These are phyloP conservation scores for Lordiphosa collinella DNA, from an alignment of 1,140 invertebrate genomes.

Conservation along the genomic window DNA sequence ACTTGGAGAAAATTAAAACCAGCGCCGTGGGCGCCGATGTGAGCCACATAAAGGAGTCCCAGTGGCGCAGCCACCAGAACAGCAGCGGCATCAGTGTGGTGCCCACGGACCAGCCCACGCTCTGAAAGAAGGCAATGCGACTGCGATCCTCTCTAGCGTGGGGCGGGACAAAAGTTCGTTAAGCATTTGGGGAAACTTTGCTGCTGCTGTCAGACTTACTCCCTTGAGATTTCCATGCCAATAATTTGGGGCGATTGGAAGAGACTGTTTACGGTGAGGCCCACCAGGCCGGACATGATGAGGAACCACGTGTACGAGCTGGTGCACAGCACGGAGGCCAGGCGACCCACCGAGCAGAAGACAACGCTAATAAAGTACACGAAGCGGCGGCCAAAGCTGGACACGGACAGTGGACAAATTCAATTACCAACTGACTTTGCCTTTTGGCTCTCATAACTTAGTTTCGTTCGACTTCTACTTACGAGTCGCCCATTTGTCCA, in stretches of 20 bases:
- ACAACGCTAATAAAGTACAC: conserved; percentile 80
- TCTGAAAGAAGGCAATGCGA: conserved; percentile 80
- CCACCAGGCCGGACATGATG: conserved; percentile 77
- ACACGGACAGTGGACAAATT: conserved; percentile 39
- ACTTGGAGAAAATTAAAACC: conserved; percentile 79
- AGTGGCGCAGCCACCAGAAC: conserved; percentile 82
- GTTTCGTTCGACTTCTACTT: conserved; percentile 63
- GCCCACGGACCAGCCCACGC: conserved; percentile 81
- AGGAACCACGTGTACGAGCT: conserved; percentile 80
- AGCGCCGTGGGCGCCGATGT: conserved; percentile 79
- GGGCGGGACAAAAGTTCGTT: conserved; percentile 44
- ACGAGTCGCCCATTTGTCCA: conserved; percentile 82
- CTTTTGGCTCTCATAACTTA: conserved; percentile 40
- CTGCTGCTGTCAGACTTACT: conserved; percentile 60
- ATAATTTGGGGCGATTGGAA: conserved; percentile 81
- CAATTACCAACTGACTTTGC: conserved; percentile 48
- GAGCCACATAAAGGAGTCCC: conserved; percentile 81
- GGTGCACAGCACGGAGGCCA: conserved; percentile 79
- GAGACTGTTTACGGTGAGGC: conserved; percentile 80
- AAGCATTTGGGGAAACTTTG: conserved; percentile 21
- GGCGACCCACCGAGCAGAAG: conserved; percentile 78
- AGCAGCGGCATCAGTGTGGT: conserved; percentile 81
- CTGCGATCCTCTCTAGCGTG: conserved; percentile 76
- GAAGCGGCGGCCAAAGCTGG: conserved; percentile 80
- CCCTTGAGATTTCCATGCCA: conserved; percentile 79